Conservation (phyloP, 2,113 vertebrate genomes). For the Rhizomys pruinosus region DNA sequence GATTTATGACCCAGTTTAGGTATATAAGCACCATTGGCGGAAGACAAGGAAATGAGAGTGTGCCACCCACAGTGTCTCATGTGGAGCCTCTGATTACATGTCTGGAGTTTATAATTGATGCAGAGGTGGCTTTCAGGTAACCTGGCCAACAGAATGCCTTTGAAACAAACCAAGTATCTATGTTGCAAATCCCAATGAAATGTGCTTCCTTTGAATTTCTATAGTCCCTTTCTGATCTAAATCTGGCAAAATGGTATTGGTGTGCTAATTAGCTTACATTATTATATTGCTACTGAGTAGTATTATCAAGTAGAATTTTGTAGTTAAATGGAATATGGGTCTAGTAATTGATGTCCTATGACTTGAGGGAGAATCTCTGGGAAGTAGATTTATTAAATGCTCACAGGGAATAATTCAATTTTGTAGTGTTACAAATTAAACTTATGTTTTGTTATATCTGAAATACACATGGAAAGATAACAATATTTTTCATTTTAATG, state of each 20-base stretch:
- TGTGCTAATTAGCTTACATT: background rate
- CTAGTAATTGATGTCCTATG: background rate
- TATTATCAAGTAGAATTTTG: constrained; percentile 31
- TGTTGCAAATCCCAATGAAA: background rate
- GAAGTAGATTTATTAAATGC: background rate
- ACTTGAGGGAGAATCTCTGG: background rate
- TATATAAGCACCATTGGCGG: background rate
- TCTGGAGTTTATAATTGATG: background rate
- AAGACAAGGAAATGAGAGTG: constrained; percentile 47
- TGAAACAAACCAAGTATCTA: constrained; percentile 10
- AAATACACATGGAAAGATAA: constrained; percentile 9
- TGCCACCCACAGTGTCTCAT: background rate
- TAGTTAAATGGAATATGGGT: background rate
- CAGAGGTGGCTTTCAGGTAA: background rate
- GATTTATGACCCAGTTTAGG: constrained; percentile 7
- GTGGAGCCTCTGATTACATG: constrained; percentile 43
- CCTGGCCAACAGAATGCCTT: constrained; percentile 28
- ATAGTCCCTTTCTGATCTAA: background rate
- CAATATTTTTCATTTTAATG: constrained; percentile 29
- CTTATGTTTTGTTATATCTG: constrained; percentile 13
- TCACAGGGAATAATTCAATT: background rate
- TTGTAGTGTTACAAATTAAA: background rate
- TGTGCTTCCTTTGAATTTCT: background rate
- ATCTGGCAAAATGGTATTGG: background rate
- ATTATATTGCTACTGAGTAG: background rate